These are phyloP conservation scores for Mormyrus hasselquistii DNA, from an alignment of 2,797 vertebrate species.

Conservation along the genomic window DNA sequence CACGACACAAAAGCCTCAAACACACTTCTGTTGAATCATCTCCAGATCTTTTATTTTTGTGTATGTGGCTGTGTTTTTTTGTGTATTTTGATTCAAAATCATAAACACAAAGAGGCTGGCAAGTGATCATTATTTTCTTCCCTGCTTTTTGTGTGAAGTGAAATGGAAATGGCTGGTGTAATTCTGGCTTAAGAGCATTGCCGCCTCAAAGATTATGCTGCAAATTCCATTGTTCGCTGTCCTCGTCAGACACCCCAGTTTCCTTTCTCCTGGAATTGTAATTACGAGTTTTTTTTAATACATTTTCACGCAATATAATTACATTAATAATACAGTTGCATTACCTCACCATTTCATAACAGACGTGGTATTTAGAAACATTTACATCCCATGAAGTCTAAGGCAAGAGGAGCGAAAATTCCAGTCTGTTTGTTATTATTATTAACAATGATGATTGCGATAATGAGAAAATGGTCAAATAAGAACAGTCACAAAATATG, in stretches of 20 bases:
- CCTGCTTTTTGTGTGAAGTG: slow-evolving; percentile 17
- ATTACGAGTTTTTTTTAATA: not conserved
- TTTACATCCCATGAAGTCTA: not conserved
- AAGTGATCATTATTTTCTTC: slow-evolving; percentile 33
- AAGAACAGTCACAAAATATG: slow-evolving; percentile 44
- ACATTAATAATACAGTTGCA: not conserved
- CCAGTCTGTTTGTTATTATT: not conserved
- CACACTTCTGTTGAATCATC: not conserved
- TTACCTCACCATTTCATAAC: not conserved
- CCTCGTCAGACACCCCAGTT: not conserved
- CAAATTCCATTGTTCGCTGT: not conserved
- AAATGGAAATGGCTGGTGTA: not conserved
- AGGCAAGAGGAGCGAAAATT: not conserved
- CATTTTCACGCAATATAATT: slow-evolving; percentile 10
- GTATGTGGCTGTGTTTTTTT: not conserved
- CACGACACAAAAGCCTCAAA: slow-evolving; percentile 44
- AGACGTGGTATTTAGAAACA: not conserved
- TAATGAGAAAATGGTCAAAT: slow-evolving; percentile 40
- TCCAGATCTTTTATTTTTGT: not conserved
- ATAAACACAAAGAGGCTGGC: slow-evolving; percentile 5
- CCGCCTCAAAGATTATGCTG: not conserved
- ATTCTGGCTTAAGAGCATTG: not conserved
- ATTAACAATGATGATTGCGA: not conserved
- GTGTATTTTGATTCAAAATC: slow-evolving; percentile 8
- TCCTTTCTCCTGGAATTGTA: not conserved